A percentile compares a stretch with the other conserved stretches of the same genome.
phyloP scores from a whole-genome alignment of 2,888 invertebrate species.

The Dermolepida albohirtum region DNA sequence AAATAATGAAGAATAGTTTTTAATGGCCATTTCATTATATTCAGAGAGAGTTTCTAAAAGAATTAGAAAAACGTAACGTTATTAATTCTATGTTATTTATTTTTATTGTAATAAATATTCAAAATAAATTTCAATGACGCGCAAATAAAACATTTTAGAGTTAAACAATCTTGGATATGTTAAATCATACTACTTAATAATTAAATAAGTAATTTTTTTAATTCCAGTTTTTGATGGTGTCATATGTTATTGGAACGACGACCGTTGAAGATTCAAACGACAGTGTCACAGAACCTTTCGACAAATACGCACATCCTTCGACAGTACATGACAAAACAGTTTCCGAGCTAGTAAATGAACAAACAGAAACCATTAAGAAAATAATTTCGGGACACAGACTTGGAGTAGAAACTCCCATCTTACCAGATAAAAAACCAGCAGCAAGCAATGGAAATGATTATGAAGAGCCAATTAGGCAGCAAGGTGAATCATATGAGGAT shows the following conservation, averaged over 20 bases:
- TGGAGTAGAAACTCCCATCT: slow-evolving; percentile 44
- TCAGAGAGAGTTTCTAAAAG: too few species aligned
- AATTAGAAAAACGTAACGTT: too few species aligned
- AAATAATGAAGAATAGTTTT: too few species aligned
- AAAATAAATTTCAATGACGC: too few species aligned
- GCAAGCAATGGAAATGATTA: slow-evolving; percentile 7
- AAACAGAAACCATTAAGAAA: slow-evolving; percentile 60
- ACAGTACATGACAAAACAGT: slow-evolving; percentile 49
- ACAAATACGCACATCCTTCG: slow-evolving; percentile 21
- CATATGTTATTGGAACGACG: slow-evolving; percentile 1
- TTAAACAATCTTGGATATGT: too few species aligned
- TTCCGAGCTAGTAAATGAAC: slow-evolving; percentile 57
- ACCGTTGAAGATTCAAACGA: slow-evolving; percentile 9
- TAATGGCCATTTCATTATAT: too few species aligned
- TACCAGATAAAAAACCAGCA: slow-evolving; percentile 22
- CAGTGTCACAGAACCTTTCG: slow-evolving; percentile 18
- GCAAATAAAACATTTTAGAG: too few species aligned
- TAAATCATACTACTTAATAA: too few species aligned
- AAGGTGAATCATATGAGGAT: slow-evolving; percentile 53
- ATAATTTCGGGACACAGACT: slow-evolving; percentile 56
- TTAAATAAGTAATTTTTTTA: neutral
- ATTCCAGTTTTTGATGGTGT: slow-evolving; percentile 18
- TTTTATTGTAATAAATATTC: too few species aligned
- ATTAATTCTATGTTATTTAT: too few species aligned
- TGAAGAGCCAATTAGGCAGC: slow-evolving; percentile 42